A percentile compares a stretch with the other conserved stretches of the same genome.
Conservation (phyloP, 2,888 invertebrate species). For the Rhingia rostrata region DNA sequence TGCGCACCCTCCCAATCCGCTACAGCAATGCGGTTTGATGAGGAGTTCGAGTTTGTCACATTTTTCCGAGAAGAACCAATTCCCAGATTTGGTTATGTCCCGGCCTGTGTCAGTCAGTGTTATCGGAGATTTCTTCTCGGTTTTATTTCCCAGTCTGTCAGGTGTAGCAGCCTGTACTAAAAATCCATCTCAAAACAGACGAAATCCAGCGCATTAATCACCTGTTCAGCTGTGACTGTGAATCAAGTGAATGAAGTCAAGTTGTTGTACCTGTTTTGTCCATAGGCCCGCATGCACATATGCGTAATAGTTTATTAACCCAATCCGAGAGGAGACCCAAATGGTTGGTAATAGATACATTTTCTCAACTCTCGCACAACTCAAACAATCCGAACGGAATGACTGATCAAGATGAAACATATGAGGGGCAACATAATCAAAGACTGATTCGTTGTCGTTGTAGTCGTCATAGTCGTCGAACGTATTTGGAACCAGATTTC, state of each 20-base stretch:
- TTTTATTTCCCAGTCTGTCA: background rate
- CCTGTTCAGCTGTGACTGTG: constrained; percentile 42
- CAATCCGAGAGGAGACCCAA: constrained; percentile 44
- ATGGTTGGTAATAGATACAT: constrained; percentile 61
- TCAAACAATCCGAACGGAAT: constrained; percentile 30
- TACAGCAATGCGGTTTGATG: constrained; percentile 41
- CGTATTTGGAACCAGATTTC: constrained; percentile 50
- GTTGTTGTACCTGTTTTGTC: constrained; percentile 47
- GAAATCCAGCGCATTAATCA: constrained; percentile 49
- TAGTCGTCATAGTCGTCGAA: constrained; percentile 20
- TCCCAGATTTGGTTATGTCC: constrained; percentile 28
- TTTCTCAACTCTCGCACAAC: constrained; percentile 21
- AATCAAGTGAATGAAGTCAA: constrained; percentile 1
- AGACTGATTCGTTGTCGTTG: constrained; percentile 37
- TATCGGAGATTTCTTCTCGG: background rate
- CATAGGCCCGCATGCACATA: constrained; percentile 28
- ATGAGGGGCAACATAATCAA: constrained; percentile 62
- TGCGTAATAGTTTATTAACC: constrained; percentile 67
- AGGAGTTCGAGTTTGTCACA: constrained; percentile 53
- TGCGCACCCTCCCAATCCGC: background rate
- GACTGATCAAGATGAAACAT: constrained; percentile 64
- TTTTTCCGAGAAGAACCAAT: constrained; percentile 1
- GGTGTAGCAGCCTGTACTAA: background rate
- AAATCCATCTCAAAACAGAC: constrained; percentile 47
- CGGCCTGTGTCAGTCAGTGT: constrained; percentile 16